These are phyloP conservation scores for Palythoa caribaeorum DNA, from an alignment of 92 coral and sea anemone genomes.

Conservation along the genomic window DNA sequence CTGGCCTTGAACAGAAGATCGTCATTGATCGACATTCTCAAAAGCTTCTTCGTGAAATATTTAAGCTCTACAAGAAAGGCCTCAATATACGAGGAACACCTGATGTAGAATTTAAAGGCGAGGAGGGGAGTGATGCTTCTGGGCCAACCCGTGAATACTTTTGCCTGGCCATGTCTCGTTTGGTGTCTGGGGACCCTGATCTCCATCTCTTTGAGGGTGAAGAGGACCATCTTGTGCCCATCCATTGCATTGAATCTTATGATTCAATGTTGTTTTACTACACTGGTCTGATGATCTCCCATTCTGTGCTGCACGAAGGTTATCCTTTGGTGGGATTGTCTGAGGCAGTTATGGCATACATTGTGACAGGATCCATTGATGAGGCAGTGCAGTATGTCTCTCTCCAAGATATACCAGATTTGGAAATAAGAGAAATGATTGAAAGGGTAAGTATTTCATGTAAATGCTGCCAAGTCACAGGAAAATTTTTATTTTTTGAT, in stretches of 20 bases:
- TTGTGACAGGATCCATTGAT: conserved; percentile 47
- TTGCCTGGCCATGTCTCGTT: conserved; percentile 45
- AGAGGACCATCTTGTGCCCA: conserved; percentile 62
- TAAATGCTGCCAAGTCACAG: too few relatives aligned
- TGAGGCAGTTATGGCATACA: conserved; percentile 62
- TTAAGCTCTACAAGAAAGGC: conserved; percentile 26
- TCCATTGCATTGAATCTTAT: conserved; percentile 57
- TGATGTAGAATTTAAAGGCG: conserved; percentile 64
- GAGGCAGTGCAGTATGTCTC: conserved; percentile 61
- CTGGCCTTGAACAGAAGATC: neutral
- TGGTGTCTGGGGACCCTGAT: conserved; percentile 46
- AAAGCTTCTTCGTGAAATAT: conserved; percentile 1
- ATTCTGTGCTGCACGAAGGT: conserved; percentile 66
- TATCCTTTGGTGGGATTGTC: conserved; percentile 68
- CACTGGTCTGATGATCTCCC: conserved; percentile 59
- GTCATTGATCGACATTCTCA: neutral
- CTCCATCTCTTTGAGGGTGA: conserved; percentile 65
- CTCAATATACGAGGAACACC: conserved; percentile 44
- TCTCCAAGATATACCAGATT: conserved; percentile 54
- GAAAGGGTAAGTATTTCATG: neutral
- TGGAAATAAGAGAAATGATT: conserved; percentile 54
- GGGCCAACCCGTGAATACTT: conserved; percentile 71
- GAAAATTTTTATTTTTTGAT: too few relatives aligned
- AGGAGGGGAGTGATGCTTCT: conserved; percentile 68
- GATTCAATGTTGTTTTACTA: conserved; percentile 65